Evolutionary conservation across 1,140 invertebrate species (phyloP), one percentile per base, ranked within the genome.

Genomic region (Cataglyphis hispanica): DNA sequence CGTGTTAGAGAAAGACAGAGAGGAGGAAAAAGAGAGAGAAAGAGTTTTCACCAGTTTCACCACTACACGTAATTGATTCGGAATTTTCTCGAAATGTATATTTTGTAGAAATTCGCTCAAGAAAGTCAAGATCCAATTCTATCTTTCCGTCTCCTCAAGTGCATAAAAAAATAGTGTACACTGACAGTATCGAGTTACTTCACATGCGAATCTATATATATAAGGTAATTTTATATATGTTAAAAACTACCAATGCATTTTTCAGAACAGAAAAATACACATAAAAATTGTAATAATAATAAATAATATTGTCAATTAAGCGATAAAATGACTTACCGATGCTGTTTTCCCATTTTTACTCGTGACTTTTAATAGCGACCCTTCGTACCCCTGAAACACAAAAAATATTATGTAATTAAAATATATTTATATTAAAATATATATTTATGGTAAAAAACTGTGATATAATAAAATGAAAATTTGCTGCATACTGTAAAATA

Each of bases 281-380:
- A 13, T 53, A 13, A 19, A 37, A 81, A 72, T 56, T 22, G 58
- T 72, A 64, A 70, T 40, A 8, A 37, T 13, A n/a, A 0, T 2
- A n/a, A 67, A 72, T 58, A 6, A 69, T 86, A 66, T 46, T 6
- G 16, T 31, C 58, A 81, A 84, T 67, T 84, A 69, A 50, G 34
- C 61, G 25, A 40, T 84, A 37, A 50, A 37, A 50, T 31, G 31
- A 97, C 98, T 99, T 96, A 99, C 99, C 96, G 99, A 99, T 90
- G 99, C 98, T 92, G 98, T 99, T 97, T 99, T 99, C 91, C 99
- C 99, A 97, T 99, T 99, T 97, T 99, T 99, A 96, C 98, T 99
- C 86, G 99, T 99, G 92, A 99, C 98, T 97, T 99, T 99, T 92
- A 99, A 96, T 92, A 99, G 96, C 86, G 99, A 99, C 92, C 99